A percentile compares a stretch with the other conserved stretches of the same genome.
Evolutionary conservation across 2,888 invertebrate genomes (phyloP).

Genomic region (Dastarcus helophoroides): DNA sequence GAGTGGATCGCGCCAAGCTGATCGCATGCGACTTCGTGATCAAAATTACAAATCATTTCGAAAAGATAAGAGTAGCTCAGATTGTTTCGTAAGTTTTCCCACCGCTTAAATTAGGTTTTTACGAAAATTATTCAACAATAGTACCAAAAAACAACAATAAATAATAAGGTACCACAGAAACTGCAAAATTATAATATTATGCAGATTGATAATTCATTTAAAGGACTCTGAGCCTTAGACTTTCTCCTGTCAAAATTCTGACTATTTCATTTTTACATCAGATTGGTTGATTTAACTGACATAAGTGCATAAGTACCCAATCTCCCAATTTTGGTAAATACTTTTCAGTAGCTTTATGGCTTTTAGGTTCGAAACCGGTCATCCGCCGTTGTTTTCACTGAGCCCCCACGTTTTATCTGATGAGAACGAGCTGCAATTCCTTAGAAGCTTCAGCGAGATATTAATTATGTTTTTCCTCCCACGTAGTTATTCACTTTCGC

Average conservation of each 20-base stretch:
- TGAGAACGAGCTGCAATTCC: slow-evolving; percentile 67
- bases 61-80: slow-evolving; percentile 68
- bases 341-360: slow-evolving; percentile 7
- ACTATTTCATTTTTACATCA: too few species aligned
- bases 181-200: too few species aligned
- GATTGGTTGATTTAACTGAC: neutral
- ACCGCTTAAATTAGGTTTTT: slow-evolving; percentile 4
- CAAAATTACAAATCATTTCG: slow-evolving; percentile 74
- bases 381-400: slow-evolving; percentile 58
- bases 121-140: slow-evolving; percentile 5
- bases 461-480: slow-evolving; percentile 73
- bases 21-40: slow-evolving; percentile 73
- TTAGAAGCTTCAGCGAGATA: slow-evolving; percentile 72
- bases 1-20: slow-evolving; percentile 71
- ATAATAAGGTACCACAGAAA: too few species aligned
- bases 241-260: too few species aligned
- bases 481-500: slow-evolving; percentile 64
- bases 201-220: too few species aligned
- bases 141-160: too few species aligned
- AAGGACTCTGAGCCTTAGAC: too few species aligned
- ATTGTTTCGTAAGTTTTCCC: slow-evolving; percentile 54
- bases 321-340: slow-evolving; percentile 3
- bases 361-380: slow-evolving; percentile 49
- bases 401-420: slow-evolving; percentile 62
- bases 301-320: slow-evolving; percentile 6